These are phyloP conservation scores for Menidia menidia DNA, from an alignment of 2,797 vertebrate genomes.

Conservation along the genomic window DNA sequence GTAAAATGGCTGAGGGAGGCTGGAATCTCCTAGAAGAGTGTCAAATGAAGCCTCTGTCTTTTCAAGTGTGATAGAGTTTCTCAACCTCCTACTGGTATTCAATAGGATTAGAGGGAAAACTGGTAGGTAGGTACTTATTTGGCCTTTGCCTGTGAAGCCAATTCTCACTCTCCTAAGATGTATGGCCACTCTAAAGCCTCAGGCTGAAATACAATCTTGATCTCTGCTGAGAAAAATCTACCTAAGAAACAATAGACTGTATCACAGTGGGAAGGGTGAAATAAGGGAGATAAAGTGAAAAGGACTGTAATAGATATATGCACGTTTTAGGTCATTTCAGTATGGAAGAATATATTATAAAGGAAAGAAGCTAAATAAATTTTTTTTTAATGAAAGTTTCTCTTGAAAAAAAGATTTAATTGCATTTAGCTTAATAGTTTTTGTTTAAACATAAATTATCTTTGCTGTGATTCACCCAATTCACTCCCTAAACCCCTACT, in stretches of 20 bases:
- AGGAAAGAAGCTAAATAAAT: not conserved
- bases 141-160: constrained; percentile 33
- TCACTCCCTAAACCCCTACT: too few species aligned
- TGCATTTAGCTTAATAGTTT: too few species aligned
- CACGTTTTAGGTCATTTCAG: constrained; percentile 38
- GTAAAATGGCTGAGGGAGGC: constrained; percentile 30
- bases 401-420: too few species aligned
- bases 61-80: constrained; percentile 71
- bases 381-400: too few species aligned
- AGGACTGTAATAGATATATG: constrained; percentile 52
- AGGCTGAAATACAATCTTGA: constrained; percentile 69
- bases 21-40: constrained; percentile 15
- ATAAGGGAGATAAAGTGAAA: constrained; percentile 38
- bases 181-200: constrained; percentile 53
- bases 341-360: constrained; percentile 43
- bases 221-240: constrained; percentile 55
- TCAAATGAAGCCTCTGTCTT: constrained; percentile 58
- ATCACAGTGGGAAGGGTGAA: not conserved
- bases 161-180: constrained; percentile 60
- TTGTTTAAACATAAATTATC: too few species aligned
- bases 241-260: constrained; percentile 58
- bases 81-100: constrained; percentile 62
- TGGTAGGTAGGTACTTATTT: constrained; percentile 53
- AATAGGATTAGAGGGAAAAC: constrained; percentile 67
- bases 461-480: too few species aligned